Conservation (phyloP, 2,113 vertebrate genomes). For the Nesogale talazaci region DNA sequence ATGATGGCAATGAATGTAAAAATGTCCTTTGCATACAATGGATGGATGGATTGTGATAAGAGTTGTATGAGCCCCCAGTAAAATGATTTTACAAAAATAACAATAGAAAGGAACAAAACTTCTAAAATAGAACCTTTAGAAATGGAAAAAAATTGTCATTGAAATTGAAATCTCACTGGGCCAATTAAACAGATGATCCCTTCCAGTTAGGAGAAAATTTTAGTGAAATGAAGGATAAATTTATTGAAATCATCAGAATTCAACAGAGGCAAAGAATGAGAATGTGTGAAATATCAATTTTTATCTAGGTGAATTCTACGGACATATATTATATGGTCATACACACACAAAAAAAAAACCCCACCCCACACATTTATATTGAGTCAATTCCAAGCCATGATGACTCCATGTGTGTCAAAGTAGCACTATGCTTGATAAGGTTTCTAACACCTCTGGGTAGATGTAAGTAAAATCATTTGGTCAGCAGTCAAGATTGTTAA, state of each 20-base stretch:
- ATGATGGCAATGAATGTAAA: too few relatives aligned
- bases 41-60: too few relatives aligned
- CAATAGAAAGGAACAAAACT: background rate
- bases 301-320: background rate
- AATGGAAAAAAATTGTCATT: background rate
- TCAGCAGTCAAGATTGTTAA: background rate
- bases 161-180: background rate
- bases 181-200: background rate
- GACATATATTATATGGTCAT: background rate
- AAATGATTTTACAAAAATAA: too few relatives aligned
- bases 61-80: too few relatives aligned
- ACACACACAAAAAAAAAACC: background rate
- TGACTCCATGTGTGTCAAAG: background rate
- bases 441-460: background rate
- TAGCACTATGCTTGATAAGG: background rate
- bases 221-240: background rate
- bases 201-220: background rate
- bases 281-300: background rate
- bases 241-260: background rate
- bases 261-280: background rate
- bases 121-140: background rate
- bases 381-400: background rate
- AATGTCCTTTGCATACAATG: too few relatives aligned
- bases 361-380: background rate
- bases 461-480: background rate